Conservation (phyloP, 2,797 vertebrate species). For the Novumbra hubbsi region DNA sequence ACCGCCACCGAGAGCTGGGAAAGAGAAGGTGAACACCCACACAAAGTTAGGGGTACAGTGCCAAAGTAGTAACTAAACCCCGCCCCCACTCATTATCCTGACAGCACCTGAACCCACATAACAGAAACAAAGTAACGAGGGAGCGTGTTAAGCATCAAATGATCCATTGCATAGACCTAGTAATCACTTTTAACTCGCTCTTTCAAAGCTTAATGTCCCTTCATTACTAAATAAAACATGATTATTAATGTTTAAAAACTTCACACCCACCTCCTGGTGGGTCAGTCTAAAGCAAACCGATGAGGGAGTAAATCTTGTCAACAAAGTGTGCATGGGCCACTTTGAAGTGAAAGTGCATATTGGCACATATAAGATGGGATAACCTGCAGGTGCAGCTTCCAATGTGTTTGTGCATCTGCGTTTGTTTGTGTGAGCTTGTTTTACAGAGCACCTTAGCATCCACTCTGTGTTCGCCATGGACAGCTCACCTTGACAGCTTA, state of each 20-base stretch:
- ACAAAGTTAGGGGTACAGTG: neutral
- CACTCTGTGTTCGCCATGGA: neutral
- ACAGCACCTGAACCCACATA: neutral
- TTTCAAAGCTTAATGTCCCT: neutral
- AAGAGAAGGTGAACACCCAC: neutral
- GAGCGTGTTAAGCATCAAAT: neutral
- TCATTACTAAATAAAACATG: no score
- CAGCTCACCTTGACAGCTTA: constrained; percentile 22
- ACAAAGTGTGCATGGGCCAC: neutral
- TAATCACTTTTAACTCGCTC: neutral
- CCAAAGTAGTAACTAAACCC: neutral
- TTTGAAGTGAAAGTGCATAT: neutral
- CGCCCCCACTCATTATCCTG: neutral
- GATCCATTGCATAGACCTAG: neutral
- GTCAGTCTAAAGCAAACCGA: neutral
- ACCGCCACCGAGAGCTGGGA: constrained; percentile 78
- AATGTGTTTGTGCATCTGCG: neutral
- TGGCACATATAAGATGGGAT: neutral
- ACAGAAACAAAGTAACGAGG: neutral
- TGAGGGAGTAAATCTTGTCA: neutral
- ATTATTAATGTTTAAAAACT: neutral
- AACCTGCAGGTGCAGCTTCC: neutral
- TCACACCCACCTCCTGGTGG: neutral
- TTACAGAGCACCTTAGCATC: neutral
- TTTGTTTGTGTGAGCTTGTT: neutral